Conservation (phyloP, 2,113 vertebrate species). For the Thomomys bottae region DNA sequence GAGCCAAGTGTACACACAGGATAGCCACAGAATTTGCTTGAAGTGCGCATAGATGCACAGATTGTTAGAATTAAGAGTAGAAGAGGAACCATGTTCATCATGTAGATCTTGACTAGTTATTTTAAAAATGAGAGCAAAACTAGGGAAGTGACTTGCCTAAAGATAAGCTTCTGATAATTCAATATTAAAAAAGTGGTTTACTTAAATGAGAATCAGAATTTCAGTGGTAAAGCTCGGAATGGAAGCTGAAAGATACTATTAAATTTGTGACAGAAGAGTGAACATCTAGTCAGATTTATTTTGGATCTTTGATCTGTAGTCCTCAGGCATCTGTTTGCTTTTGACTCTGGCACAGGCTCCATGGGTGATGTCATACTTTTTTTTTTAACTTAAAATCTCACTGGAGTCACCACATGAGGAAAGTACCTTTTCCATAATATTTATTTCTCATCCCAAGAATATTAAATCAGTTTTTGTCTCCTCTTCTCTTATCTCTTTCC, state of each 20-base stretch:
- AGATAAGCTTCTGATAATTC: not conserved
- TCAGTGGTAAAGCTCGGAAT: not conserved
- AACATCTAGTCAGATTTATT: constrained; percentile 56
- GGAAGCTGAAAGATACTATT: not conserved
- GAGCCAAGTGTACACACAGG: not conserved
- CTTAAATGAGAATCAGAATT: constrained; percentile 2
- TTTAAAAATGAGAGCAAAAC: not conserved
- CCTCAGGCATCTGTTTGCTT: constrained; percentile 54
- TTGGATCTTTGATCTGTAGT: constrained; percentile 41
- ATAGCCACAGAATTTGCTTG: not conserved
- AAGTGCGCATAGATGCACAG: not conserved
- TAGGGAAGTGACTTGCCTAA: constrained; percentile 36
- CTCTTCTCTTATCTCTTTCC: not conserved
- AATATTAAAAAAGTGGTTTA: not conserved
- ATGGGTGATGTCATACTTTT: constrained; percentile 46
- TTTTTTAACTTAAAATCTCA: constrained; percentile 54
- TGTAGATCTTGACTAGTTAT: not conserved
- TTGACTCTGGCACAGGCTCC: constrained; percentile 7
- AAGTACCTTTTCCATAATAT: constrained; percentile 53
- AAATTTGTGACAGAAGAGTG: constrained; percentile 1
- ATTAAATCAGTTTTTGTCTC: not conserved
- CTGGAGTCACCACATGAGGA: not conserved
- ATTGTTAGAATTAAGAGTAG: not conserved
- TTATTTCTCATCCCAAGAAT: not conserved
- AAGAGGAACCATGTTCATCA: constrained; percentile 8